phyloP scores from a whole-genome alignment of 37 sponge, comb jelly and placozoan species.

The Beroe ovata region DNA sequence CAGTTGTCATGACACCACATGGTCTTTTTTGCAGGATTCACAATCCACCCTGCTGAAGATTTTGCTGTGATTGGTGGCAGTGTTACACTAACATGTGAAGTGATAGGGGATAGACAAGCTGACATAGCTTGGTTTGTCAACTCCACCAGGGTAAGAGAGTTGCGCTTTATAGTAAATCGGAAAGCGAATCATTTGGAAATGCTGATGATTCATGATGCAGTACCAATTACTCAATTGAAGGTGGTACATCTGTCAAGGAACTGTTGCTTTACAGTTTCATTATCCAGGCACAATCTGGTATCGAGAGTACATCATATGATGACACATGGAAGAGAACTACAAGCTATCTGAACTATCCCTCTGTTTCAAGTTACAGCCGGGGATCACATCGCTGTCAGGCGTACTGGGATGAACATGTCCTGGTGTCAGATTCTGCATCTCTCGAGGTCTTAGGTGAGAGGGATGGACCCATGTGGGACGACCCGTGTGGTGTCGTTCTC shows the following conservation, averaged over 20 bases:
- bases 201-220: too few relatives aligned
- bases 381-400: not conserved
- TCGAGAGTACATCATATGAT: conserved; percentile 3
- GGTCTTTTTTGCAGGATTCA: too few relatives aligned
- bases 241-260: too few relatives aligned
- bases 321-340: conserved; percentile 4
- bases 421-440: not conserved
- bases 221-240: too few relatives aligned
- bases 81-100: conserved; percentile 5
- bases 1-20: too few relatives aligned
- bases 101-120: not conserved
- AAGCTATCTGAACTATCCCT: conserved; percentile 8
- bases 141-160: conserved; percentile 18
- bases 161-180: not conserved
- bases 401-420: conserved; percentile 11
- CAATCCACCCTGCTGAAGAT: not conserved
- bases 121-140: conserved; percentile 15
- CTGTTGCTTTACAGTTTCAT: too few relatives aligned
- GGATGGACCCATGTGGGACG: too few relatives aligned
- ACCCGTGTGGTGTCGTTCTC: too few relatives aligned
- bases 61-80: conserved; percentile 15
- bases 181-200: too few relatives aligned
- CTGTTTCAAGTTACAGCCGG: conserved; percentile 7
- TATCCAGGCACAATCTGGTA: too few relatives aligned
- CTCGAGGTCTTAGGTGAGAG: not conserved